Base-by-base conservation (phyloP, 2,797 vertebrate genomes). In the Pterois miles region DNA sequence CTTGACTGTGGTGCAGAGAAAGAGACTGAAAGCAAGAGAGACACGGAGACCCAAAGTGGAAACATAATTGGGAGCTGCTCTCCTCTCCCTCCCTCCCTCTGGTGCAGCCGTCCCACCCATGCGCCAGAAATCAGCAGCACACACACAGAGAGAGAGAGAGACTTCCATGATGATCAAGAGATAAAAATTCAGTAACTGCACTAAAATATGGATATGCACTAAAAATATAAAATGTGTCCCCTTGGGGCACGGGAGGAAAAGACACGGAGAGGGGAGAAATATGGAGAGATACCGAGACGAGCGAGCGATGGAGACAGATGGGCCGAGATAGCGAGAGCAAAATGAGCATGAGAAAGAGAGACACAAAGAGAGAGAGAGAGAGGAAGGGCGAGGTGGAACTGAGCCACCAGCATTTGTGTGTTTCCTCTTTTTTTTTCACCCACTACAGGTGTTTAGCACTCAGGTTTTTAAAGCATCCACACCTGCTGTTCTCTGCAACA, bases 191-290 rank as follows among this genome's bases (percentile, higher is more conserved):
- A 82, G 82, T 76, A 85, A 89, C 83, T 63, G 86, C 84, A 85
- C 86, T 91, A 87, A 92, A 92, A 92, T 90, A 87, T 91, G 79
- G 80, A 91, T 87, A 85, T 84, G 83, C 68, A 86, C 87, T 90
- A 88, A 89, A 92, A 92, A 87, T 91, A 92, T 83, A 74, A 87
- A 88, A 88, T 69, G 68, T 84, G 77, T 88, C 76, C 83, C 84
- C 82, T 69, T 8, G 80, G 77, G 87, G 83, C 74, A n/a, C 22
- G 36, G 59, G 60, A 69, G 70, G 62, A 66, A 70, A 76, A 84
- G 63, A 78, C 74, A 46, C 46, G 22, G 54, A 78, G 73, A 76
- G 78, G 36, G 33, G 74, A 78, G 78, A 38, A 46, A 65, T 56
- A 79, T 76, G 69, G 76, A 83, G 76, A 50, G 22, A 60, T 54